phyloP scores from a whole-genome alignment of 2,113 vertebrate species.

The Phaethon lepturus region DNA sequence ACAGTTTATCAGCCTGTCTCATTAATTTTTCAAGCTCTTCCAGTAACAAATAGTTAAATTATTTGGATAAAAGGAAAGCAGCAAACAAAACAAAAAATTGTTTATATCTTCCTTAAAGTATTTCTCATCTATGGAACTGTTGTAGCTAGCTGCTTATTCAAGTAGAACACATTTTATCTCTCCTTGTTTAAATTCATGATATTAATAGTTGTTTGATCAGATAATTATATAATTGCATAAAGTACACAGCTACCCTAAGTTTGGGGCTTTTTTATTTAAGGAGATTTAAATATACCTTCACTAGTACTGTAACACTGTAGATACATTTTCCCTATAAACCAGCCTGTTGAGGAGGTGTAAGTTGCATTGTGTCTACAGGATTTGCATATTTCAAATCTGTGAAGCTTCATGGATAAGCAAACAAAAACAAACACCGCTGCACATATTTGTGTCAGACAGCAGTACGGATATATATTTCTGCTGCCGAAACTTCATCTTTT shows the following conservation, averaged over 20 bases:
- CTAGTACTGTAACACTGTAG: not conserved
- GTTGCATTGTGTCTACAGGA: not conserved
- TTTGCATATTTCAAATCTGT: not conserved
- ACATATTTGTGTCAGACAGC: not conserved
- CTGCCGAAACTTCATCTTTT: not conserved
- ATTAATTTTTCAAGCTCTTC: not conserved
- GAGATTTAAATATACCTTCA: not conserved
- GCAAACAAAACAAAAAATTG: not conserved
- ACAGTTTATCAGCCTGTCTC: not conserved
- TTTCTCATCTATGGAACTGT: not conserved
- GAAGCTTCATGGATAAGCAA: not conserved
- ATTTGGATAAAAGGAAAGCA: not conserved
- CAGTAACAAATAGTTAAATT: not conserved
- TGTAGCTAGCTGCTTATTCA: not conserved
- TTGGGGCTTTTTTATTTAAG: not conserved
- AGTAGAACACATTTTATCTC: not conserved
- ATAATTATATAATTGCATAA: not conserved
- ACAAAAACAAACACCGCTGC: not conserved
- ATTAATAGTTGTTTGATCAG: not conserved
- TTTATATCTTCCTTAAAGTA: not conserved
- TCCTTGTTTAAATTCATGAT: not conserved
- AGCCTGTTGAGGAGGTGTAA: not conserved
- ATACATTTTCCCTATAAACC: not conserved
- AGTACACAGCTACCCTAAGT: not conserved
- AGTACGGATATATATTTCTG: not conserved